These are phyloP conservation scores for Ormyrus labotus DNA, from an alignment of 2,888 invertebrate genomes.

Conservation along the genomic window DNA sequence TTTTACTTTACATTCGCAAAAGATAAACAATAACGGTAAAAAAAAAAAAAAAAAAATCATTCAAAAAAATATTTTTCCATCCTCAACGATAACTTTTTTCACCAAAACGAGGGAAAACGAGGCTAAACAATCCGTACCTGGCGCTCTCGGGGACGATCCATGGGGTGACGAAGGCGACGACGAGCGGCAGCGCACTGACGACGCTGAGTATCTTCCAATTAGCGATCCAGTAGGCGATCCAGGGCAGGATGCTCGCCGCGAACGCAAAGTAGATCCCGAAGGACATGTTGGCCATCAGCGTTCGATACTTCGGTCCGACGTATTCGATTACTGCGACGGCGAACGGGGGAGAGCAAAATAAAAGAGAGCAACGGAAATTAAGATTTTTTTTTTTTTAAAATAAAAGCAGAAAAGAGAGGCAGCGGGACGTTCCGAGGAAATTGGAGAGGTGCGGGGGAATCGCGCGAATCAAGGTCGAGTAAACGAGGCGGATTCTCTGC, in stretches of 20 bases:
- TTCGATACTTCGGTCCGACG: constrained; percentile 92
- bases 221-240: constrained; percentile 88
- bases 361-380: not conserved
- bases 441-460: no score
- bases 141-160: constrained; percentile 91
- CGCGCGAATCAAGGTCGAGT: no score
- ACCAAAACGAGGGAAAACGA: not conserved
- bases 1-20: no score
- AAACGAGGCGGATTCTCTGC: no score
- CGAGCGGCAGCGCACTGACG: constrained; percentile 86
- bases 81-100: no score
- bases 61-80: no score
- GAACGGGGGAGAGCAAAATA: not conserved
- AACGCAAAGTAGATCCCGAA: constrained; percentile 92
- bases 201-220: constrained; percentile 88
- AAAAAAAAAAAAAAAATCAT: no score
- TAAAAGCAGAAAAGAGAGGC: not conserved
- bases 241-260: constrained; percentile 87
- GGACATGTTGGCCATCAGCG: constrained; percentile 93
- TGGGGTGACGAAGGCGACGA: constrained; percentile 84
- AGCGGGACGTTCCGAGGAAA: not conserved
- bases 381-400: not conserved
- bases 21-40: no score
- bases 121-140: constrained; percentile 67
- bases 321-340: constrained; percentile 87